A percentile compares a stretch with the other conserved stretches of the same genome.
These are phyloP conservation scores for Zoroaster sp. DNA, from an alignment of 53 echinoderm and acorn worm genomes.

Conservation along the genomic window DNA sequence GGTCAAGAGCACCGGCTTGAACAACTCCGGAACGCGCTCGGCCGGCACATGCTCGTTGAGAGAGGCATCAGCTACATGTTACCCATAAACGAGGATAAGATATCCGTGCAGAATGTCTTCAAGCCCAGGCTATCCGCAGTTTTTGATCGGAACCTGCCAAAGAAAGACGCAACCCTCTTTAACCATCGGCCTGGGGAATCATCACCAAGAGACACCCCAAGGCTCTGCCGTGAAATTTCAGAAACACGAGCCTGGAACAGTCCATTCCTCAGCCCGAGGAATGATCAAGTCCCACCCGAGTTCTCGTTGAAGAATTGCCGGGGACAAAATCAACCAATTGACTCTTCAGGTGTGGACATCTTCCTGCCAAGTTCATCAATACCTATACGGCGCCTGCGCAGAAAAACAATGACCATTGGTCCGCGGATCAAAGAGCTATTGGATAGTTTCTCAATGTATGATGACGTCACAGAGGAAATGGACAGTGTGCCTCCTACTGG, in stretches of 20 bases:
- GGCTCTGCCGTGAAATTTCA: conserved; percentile 37
- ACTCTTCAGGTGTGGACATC: background rate
- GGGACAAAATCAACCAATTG: background rate
- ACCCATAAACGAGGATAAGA: conserved; percentile 19
- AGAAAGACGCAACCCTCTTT: conserved; percentile 18
- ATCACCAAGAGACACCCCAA: conserved; percentile 1
- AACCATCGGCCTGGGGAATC: conserved; percentile 37
- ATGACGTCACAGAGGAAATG: conserved; percentile 28
- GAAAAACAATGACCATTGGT: conserved; percentile 10
- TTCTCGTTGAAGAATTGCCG: background rate
- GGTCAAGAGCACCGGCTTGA: background rate
- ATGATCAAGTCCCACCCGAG: background rate
- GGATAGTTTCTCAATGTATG: conserved; percentile 4
- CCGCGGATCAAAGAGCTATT: conserved; percentile 2
- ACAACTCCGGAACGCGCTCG: conserved; percentile 35
- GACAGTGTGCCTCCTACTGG: conserved; percentile 29
- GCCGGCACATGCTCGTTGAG: background rate
- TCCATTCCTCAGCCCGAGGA: conserved; percentile 6
- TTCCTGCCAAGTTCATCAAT: conserved; percentile 8
- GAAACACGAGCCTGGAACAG: background rate
- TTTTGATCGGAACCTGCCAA: background rate
- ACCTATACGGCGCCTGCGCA: background rate
- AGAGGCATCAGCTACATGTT: conserved; percentile 34
- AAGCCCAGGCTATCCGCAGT: conserved; percentile 11
- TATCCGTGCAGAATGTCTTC: conserved; percentile 47